phyloP scores from a whole-genome alignment of 1,140 invertebrate genomes.

The Brachionus rubens region DNA sequence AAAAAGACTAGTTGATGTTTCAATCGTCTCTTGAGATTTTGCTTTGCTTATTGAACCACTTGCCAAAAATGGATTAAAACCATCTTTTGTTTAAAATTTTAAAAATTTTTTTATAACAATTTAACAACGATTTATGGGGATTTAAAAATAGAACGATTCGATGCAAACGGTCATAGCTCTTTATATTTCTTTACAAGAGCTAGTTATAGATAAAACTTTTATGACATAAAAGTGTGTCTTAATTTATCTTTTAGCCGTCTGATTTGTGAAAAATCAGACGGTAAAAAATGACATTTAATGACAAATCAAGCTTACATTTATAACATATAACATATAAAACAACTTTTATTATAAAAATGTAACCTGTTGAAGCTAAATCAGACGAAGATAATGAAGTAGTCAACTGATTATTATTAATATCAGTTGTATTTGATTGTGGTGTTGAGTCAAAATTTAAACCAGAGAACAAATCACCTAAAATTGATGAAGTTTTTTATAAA shows the following conservation, averaged over 20 bases:
- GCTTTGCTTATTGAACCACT: conserved; percentile 12
- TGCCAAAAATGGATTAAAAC: conserved; percentile 7
- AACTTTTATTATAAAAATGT: background rate
- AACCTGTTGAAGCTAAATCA: conserved; percentile 17
- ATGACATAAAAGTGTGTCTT: no score
- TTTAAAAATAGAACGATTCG: no score
- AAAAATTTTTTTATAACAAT: background rate
- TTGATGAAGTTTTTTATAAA: background rate
- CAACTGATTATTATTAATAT: background rate
- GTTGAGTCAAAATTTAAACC: conserved; percentile 25
- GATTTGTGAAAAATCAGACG: no score
- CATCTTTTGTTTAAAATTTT: background rate
- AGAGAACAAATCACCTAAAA: background rate
- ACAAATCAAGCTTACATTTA: background rate
- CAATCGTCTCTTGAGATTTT: conserved; percentile 26
- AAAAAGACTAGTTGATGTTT: background rate
- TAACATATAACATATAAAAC: background rate
- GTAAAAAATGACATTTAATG: no score
- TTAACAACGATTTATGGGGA: background rate
- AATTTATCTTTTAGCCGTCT: no score
- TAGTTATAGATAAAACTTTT: no score
- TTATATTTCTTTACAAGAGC: no score
- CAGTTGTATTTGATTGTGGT: background rate
- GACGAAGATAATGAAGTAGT: background rate
- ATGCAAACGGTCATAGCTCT: no score